Percentiles rank a stretch among this genome's conserved stretches.
phyloP scores from a whole-genome alignment of 1,140 invertebrate species.

The Amyelois transitella region DNA sequence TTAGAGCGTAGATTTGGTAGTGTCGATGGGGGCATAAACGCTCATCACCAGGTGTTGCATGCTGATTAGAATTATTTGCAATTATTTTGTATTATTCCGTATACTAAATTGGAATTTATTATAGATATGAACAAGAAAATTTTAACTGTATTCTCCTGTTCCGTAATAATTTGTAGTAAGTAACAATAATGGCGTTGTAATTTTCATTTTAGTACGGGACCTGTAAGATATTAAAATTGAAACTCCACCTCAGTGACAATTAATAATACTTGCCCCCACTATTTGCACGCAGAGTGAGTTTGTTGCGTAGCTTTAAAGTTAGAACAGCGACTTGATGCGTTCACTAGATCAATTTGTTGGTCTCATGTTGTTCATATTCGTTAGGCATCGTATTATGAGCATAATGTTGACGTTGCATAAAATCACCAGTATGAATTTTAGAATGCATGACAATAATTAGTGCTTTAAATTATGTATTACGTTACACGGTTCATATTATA shows the following conservation, averaged over 20 bases:
- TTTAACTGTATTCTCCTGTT: too few relatives aligned
- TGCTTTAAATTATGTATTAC: constrained; percentile 47
- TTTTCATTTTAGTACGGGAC: too few relatives aligned
- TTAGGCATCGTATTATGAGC: constrained; percentile 16
- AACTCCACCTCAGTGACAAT: too few relatives aligned
- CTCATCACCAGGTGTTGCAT: too few relatives aligned
- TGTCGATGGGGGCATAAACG: constrained; percentile 4
- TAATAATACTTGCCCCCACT: not conserved
- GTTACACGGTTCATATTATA: constrained; percentile 3
- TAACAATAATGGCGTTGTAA: too few relatives aligned
- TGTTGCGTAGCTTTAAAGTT: constrained; percentile 7
- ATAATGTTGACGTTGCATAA: constrained; percentile 7
- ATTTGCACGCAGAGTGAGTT: constrained; percentile 25
- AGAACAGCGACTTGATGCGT: constrained; percentile 12
- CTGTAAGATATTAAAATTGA: too few relatives aligned
- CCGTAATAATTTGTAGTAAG: too few relatives aligned
- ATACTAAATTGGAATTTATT: too few relatives aligned
- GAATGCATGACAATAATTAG: constrained; percentile 72
- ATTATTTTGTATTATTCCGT: too few relatives aligned
- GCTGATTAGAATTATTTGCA: too few relatives aligned
- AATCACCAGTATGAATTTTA: constrained; percentile 13
- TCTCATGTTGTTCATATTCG: constrained; percentile 44
- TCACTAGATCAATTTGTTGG: constrained; percentile 35
- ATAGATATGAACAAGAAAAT: too few relatives aligned
- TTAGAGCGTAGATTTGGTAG: constrained; percentile 40